Evolutionary conservation across 2,888 invertebrate genomes (phyloP).

Genomic region (Gandaritis pyraliata): DNA sequence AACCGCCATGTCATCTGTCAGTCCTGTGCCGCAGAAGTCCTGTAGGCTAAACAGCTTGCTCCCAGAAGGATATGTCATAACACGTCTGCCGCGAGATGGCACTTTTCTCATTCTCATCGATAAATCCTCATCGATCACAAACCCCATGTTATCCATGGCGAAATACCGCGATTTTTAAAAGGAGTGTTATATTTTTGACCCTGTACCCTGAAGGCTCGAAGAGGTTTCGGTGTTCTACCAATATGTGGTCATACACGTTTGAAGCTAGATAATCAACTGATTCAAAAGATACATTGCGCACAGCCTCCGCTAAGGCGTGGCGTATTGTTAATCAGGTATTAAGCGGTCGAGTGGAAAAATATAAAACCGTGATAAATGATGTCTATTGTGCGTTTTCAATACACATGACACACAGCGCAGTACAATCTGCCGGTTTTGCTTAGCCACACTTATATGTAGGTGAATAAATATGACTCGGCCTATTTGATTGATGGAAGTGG

Average conservation of each 20-base stretch:
- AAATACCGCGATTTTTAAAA: background rate
- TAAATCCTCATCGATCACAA: slow-evolving; percentile 59
- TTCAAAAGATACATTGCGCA: slow-evolving; percentile 5
- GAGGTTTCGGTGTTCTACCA: too few relatives aligned
- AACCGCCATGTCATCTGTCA: slow-evolving; percentile 22
- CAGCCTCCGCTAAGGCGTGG: slow-evolving; percentile 41
- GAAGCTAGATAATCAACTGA: slow-evolving; percentile 23
- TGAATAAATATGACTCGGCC: too few relatives aligned
- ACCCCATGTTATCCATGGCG: slow-evolving; percentile 70
- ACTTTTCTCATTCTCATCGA: slow-evolving; percentile 43
- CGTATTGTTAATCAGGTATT: slow-evolving; percentile 57
- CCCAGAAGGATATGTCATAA: background rate
- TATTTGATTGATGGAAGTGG: too few relatives aligned
- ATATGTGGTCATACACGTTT: background rate
- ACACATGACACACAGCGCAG: background rate
- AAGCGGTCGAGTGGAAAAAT: slow-evolving; percentile 56
- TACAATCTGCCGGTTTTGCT: too few relatives aligned
- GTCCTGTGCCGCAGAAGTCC: background rate
- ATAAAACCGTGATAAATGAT: slow-evolving; percentile 36
- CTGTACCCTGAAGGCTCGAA: background rate
- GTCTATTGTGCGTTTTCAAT: slow-evolving; percentile 36
- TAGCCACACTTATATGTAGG: too few relatives aligned
- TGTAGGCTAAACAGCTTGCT: background rate
- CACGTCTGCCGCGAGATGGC: slow-evolving; percentile 6
- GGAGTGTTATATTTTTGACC: background rate